Percentiles rank a stretch among this genome's conserved stretches.
These are phyloP conservation scores for Austrolebias charrua DNA, from an alignment of 2,797 vertebrate species.

Conservation along the genomic window DNA sequence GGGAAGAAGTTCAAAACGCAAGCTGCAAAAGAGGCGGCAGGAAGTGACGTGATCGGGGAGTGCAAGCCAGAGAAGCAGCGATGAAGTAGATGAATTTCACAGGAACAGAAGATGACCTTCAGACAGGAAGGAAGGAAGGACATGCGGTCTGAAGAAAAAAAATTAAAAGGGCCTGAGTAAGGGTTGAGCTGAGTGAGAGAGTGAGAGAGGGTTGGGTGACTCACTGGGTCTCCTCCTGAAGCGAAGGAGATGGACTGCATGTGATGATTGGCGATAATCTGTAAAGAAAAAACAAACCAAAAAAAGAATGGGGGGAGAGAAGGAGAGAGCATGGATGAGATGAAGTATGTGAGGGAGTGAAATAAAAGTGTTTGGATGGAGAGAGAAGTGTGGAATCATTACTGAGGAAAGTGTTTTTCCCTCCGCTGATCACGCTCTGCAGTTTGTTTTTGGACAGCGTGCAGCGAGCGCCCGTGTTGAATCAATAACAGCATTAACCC, in stretches of 20 bases:
- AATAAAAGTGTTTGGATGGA: constrained; percentile 61
- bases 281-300: constrained; percentile 59
- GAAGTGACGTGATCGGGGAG: constrained; percentile 41
- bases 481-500: constrained; percentile 64
- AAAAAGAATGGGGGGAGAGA: constrained; percentile 22
- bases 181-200: constrained; percentile 32
- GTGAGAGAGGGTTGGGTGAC: constrained; percentile 66
- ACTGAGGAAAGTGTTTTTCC: constrained; percentile 55
- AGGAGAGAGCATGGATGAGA: constrained; percentile 57
- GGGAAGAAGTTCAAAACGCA: constrained; percentile 15
- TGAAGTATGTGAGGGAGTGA: constrained; percentile 60
- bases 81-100: constrained; percentile 54
- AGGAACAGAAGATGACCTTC: constrained; percentile 60
- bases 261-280: constrained; percentile 99
- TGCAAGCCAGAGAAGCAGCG: constrained; percentile 40
- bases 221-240: constrained; percentile 98
- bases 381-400: constrained; percentile 61
- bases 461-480: constrained; percentile 31
- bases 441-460: constrained; percentile 53
- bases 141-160: constrained; percentile 57
- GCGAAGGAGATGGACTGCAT: constrained; percentile 99
- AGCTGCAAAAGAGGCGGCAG: constrained; percentile 52
- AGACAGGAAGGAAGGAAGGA: constrained; percentile 72
- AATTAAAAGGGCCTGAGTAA: constrained; percentile 53
- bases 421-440: constrained; percentile 43